Base-by-base conservation (phyloP, 2,797 vertebrate species). In the Melanotaenia boesemani region DNA sequence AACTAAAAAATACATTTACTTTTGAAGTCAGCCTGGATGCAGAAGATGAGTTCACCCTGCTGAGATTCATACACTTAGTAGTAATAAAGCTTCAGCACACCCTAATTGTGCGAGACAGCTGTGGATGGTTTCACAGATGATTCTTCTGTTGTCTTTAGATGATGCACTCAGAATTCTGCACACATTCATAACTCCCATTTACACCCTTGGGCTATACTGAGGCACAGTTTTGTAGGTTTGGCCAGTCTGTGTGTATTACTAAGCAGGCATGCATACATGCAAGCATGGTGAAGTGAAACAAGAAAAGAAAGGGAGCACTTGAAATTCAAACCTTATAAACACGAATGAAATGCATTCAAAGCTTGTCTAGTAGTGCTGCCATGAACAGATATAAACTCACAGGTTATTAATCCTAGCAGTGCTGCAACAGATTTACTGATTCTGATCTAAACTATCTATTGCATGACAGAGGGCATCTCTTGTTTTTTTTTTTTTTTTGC, bases 101-200 rank as follows among this genome's bases (percentile, higher is more conserved):
- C 69, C 66, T 87, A 86, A 90, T 81, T 89, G 80, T 70, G 72
- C 58, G 59, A 70, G 86, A 64, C 67, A 77, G 85, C 60, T 36
- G 63, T 82, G 64, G 77, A 79, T 20, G 39, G 70, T 79, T 76
- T 79, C 78, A 63, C 81, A 76, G 44, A 78, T 9, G 60, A 84
- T 85, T 88, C 81, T 70, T 86, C 61, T 37, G 72, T 65, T 74
- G 81, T 80, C 61, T 82, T 54, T 63, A 69, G 83, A 59, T 28
- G 76, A 72, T 72, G 61, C 67, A 60, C 60, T 80, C 58, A 11
- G 72, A 63, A 84, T 90, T 92, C 80, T 70, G 74, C 56, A 63
- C 75, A 70, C 68, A 71, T 83, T 79, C 72, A 26, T 41, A 6
- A 2, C 22, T 61, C 10, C 58, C 10, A 8, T n/a, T 54, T 32